These are phyloP conservation scores for Phenganax stokvisi DNA, from an alignment of 92 coral and sea anemone genomes.

Conservation along the genomic window DNA sequence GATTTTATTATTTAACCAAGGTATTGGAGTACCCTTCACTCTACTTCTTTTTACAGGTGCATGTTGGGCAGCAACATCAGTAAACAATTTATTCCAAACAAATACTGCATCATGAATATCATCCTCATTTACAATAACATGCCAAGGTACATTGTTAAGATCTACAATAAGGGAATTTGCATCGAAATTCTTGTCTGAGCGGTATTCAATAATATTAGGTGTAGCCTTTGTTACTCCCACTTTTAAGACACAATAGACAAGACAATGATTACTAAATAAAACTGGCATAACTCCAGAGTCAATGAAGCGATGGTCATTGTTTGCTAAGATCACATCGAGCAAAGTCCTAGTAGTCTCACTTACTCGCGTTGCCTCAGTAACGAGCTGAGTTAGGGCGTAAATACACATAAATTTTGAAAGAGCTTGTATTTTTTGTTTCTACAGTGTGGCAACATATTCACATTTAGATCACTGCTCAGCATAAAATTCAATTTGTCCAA, in stretches of 20 bases:
- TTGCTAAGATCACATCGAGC: conserved; percentile 47
- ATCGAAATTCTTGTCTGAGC: conserved; percentile 29
- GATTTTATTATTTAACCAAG: conserved; percentile 38
- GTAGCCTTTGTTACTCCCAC: conserved; percentile 57
- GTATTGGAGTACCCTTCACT: conserved; percentile 34
- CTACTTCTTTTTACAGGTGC: conserved; percentile 46
- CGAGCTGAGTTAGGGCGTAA: conserved; percentile 21
- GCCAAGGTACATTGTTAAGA: conserved; percentile 49
- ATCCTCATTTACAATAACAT: conserved; percentile 47
- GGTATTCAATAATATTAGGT: conserved; percentile 50
- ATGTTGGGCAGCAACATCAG: conserved; percentile 36
- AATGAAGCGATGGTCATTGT: conserved; percentile 50
- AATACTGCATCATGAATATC: conserved; percentile 43
- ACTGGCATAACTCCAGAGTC: conserved; percentile 55
- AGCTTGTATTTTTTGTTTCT: conserved; percentile 14
- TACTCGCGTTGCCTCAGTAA: conserved; percentile 43
- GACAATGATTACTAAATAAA: conserved; percentile 54
- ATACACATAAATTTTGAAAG: neutral
- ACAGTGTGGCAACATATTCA: conserved; percentile 1
- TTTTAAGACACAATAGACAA: conserved; percentile 53
- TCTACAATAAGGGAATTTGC: conserved; percentile 39
- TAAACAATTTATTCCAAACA: conserved; percentile 38
- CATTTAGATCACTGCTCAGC: conserved; percentile 38
- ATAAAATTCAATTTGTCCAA: conserved; percentile 41
- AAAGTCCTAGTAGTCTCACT: conserved; percentile 41